Base-by-base conservation (phyloP, 2,797 vertebrate genomes). In the Artibeus lituratus region DNA sequence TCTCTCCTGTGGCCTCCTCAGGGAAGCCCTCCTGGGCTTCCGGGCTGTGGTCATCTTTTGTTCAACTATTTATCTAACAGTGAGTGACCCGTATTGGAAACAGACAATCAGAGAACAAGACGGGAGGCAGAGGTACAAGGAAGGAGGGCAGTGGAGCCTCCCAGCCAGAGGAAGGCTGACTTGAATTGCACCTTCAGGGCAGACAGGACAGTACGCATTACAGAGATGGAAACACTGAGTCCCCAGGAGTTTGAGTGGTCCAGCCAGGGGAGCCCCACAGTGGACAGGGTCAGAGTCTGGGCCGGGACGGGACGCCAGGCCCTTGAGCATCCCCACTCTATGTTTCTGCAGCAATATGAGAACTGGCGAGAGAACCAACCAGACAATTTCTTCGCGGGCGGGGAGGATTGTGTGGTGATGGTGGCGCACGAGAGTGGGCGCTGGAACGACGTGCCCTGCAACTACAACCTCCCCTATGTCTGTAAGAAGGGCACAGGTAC, bases 401-500 rank as follows among this genome's bases (percentile, higher is more conserved):
- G 99, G 4, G 99, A 99, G 97, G 99, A 99, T 98, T 99, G 99
- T 0, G 99, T 99, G 98, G 99, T 99, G 70, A 99, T 99, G 99
- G 99, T 99, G 94, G 99, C 99, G 1, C 99, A 99, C 6, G 99
- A 99, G 98, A 99, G 99, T 0, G 99, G 99, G 92, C 99, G 99
- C 96, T 99, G 99, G 99, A 99, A 99, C 0, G 99, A 99, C 0
- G 99, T 99, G 47, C 99, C 99, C 92, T 99, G 99, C 98, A 99
- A 99, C 99, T 99, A 99, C 98, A 99, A 99, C 97, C 99, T 99
- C 97, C 99, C 99, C 91, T 99, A 99, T 39, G 99, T 99, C 98
- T 99, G 99, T 98, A 99, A 99, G 98, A 99, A 99, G 90, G 99
- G 99, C 98, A 99, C 99, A 99, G 99, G 99, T 99, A 98, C 96